Percentiles rank a stretch among this genome's conserved stretches.
These are phyloP conservation scores for Athalia rosae DNA, from an alignment of 2,888 invertebrate species.

Conservation along the genomic window DNA sequence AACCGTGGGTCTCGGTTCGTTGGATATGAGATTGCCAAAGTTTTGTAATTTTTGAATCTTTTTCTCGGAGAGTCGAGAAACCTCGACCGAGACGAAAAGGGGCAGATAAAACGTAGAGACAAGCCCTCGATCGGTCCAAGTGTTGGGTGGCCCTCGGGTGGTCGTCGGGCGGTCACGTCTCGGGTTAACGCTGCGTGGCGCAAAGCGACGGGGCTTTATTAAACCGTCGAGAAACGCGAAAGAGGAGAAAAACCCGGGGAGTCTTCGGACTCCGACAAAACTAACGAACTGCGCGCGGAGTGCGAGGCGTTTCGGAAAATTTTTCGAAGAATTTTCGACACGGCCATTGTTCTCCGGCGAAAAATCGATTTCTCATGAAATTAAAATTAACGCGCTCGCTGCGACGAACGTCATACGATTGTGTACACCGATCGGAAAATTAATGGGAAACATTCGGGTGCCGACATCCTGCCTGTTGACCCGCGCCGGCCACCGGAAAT, in stretches of 20 bases:
- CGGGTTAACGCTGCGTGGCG: slow-evolving; percentile 68
- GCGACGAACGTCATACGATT: neutral
- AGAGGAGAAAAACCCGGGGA: slow-evolving; percentile 54
- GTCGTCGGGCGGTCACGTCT: slow-evolving; percentile 63
- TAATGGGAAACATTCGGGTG: slow-evolving; percentile 69
- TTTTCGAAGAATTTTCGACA: neutral
- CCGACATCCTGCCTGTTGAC: slow-evolving; percentile 71
- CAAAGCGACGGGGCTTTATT: slow-evolving; percentile 67
- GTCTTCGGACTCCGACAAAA: slow-evolving; percentile 4
- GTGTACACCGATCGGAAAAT: slow-evolving; percentile 71
- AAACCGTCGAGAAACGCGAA: slow-evolving; percentile 59
- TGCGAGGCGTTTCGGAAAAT: slow-evolving; percentile 2
- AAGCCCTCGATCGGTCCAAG: slow-evolving; percentile 37
- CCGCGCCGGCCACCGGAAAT: slow-evolving; percentile 66
- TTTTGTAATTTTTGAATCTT: slow-evolving; percentile 36
- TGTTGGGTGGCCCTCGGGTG: neutral
- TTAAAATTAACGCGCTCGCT: neutral
- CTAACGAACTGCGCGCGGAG: slow-evolving; percentile 22
- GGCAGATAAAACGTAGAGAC: slow-evolving; percentile 40
- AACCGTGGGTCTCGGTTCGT: neutral
- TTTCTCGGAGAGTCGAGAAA: slow-evolving; percentile 6
- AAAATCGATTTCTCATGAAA: neutral
- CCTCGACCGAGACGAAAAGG: slow-evolving; percentile 28
- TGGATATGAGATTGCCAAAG: slow-evolving; percentile 22
- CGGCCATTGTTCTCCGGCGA: neutral